A percentile compares a stretch with the other conserved stretches of the same genome.
Evolutionary conservation across 2,797 vertebrate genomes (phyloP).

Genomic region (Clarias platycephalus): DNA sequence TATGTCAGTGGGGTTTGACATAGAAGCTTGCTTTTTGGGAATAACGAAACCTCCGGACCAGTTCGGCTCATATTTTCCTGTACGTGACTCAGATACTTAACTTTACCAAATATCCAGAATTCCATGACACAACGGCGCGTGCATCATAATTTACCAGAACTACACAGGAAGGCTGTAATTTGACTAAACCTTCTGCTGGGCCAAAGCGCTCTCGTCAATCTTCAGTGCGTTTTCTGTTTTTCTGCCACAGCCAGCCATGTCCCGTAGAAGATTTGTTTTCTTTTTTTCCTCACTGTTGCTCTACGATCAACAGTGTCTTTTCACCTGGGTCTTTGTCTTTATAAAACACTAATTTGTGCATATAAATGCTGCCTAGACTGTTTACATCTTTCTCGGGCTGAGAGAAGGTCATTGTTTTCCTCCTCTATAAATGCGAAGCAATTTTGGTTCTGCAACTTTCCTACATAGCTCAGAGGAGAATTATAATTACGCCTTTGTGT

Average conservation of each 20-base stretch:
- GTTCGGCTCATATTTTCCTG: constrained; percentile 2
- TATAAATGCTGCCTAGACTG: constrained; percentile 20
- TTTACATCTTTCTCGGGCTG: constrained; percentile 29
- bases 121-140: background rate
- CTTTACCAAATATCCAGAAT: constrained; percentile 9
- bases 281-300: constrained; percentile 12
- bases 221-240: background rate
- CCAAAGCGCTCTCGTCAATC: background rate
- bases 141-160: constrained; percentile 7
- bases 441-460: constrained; percentile 50
- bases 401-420: constrained; percentile 29
- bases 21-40: background rate
- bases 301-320: constrained; percentile 7
- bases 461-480: constrained; percentile 46
- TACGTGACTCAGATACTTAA: constrained; percentile 3
- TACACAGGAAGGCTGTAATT: constrained; percentile 4
- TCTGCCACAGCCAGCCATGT: too few species aligned
- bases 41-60: background rate
- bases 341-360: constrained; percentile 17
- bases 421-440: constrained; percentile 43
- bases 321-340: constrained; percentile 14
- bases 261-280: background rate
- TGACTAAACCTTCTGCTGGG: background rate
- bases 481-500: constrained; percentile 52
- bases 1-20: background rate